Conservation (phyloP, 1,140 invertebrate genomes). For the Diprion similis region DNA sequence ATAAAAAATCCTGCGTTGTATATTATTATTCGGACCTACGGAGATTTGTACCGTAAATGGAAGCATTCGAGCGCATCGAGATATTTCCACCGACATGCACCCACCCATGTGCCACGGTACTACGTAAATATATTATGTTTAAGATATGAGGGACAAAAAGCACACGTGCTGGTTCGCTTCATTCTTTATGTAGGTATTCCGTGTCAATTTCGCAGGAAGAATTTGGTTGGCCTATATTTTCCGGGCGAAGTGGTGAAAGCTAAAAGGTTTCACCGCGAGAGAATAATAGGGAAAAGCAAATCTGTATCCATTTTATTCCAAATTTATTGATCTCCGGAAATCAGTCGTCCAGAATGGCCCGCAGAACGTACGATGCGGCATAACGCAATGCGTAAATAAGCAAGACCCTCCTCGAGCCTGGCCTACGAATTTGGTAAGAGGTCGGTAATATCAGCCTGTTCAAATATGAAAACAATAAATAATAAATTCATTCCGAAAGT, state of each 20-base stretch:
- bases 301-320: constrained; percentile 7
- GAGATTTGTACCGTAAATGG: too few relatives aligned
- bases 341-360: not conserved
- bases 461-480: constrained; percentile 3
- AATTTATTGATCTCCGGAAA: not conserved
- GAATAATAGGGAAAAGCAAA: not conserved
- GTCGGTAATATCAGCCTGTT: not conserved
- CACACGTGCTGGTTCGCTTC: too few relatives aligned
- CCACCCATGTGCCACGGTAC: too few relatives aligned
- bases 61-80: too few relatives aligned
- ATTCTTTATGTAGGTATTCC: too few relatives aligned
- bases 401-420: not conserved
- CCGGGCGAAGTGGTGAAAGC: constrained; percentile 1
- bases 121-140: too few relatives aligned
- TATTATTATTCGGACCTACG: too few relatives aligned
- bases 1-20: too few relatives aligned
- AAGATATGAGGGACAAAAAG: too few relatives aligned
- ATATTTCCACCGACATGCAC: too few relatives aligned
- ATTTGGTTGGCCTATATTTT: not conserved
- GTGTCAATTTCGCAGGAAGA: not conserved
- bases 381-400: not conserved
- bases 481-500: not conserved
- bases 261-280: not conserved
- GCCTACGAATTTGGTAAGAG: not conserved
- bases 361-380: not conserved